Evolutionary conservation across 2,888 invertebrate species (phyloP).

Genomic region (Osmoderma eremita): DNA sequence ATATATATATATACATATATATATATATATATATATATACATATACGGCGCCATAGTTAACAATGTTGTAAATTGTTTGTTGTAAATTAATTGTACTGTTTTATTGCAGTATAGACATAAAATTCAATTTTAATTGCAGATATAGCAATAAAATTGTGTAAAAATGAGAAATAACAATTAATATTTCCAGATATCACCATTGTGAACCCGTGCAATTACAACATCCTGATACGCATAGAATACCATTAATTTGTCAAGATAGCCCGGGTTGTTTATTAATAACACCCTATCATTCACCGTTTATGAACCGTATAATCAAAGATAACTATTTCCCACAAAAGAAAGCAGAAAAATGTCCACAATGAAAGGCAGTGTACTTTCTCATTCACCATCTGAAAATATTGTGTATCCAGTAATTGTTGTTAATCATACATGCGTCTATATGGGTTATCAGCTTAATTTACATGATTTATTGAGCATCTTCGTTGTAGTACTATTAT

Average conservation of each 20-base stretch:
- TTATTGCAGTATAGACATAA: too few relatives aligned
- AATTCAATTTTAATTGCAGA: too few relatives aligned
- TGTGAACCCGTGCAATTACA: neutral
- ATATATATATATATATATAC: too few relatives aligned
- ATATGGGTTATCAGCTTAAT: conserved; percentile 41
- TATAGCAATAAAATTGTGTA: too few relatives aligned
- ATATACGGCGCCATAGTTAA: too few relatives aligned
- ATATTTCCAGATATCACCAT: too few relatives aligned
- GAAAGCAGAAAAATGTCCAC: conserved; percentile 11
- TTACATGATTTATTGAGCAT: conserved; percentile 39
- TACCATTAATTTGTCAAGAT: conserved; percentile 9
- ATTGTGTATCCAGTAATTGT: conserved; percentile 27
- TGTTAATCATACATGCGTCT: conserved; percentile 25
- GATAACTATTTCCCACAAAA: conserved; percentile 29
- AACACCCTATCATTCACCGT: conserved; percentile 27
- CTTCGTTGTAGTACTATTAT: conserved; percentile 31
- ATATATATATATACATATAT: too few relatives aligned
- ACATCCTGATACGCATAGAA: neutral
- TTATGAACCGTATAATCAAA: conserved; percentile 41
- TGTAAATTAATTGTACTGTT: too few relatives aligned
- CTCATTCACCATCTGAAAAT: conserved; percentile 30
- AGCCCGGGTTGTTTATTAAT: conserved; percentile 28
- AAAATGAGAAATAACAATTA: too few relatives aligned
- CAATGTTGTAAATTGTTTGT: too few relatives aligned
- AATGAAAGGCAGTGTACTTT: conserved; percentile 9